Evolutionary conservation across 2,888 invertebrate species (phyloP), one percentile per base, ranked within the genome.

Genomic region (Ectemnius cavifrons): DNA sequence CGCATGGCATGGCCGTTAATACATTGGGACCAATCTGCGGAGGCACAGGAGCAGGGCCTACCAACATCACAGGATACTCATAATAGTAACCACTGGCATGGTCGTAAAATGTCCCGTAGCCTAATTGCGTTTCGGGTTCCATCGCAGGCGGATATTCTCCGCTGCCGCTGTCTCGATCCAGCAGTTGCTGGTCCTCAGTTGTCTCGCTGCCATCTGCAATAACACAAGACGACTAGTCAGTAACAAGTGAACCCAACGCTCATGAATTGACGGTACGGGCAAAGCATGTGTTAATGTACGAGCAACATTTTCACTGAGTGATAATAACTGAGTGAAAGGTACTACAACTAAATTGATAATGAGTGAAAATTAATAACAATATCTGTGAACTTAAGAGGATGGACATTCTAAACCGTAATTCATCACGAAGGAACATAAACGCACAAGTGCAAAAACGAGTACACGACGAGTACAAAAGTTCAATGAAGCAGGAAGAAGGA

Each of bases 1-100:
- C 90, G 75, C 91, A 92, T 8, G 92, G 89, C 78, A 92, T 87
- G 3, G 92, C 89, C 2, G 92, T 87, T 73, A 92, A 75, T 56
- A 91, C 87, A 68, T 85, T 86, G 18, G 89, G 82, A 67, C 81
- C 83, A 58, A 86, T 81, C 73, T 87, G 87, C 4, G 86, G 85
- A 49, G 91, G 86, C 23, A 91, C 83, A 18, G 90, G 89, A 11
- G 80, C 71, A 52, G 91, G 90, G 6, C 90, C 91, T 18, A 92
- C 89, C 67, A 92, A 78, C 86, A 91, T 89, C 72, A 91, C 86
- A 56, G 91, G 91, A 77, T 89, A 91, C 71, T 90, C 91, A 79
- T 89, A 90, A 67, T 88, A 91, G 75, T 89, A 91, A 68, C 91
- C 90, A 67, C 86, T 89, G 45, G 81, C 79, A 56, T 90, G 90